Base-by-base conservation (phyloP, 2,113 vertebrate genomes). In the Greenwoodochromis staneri region DNA sequence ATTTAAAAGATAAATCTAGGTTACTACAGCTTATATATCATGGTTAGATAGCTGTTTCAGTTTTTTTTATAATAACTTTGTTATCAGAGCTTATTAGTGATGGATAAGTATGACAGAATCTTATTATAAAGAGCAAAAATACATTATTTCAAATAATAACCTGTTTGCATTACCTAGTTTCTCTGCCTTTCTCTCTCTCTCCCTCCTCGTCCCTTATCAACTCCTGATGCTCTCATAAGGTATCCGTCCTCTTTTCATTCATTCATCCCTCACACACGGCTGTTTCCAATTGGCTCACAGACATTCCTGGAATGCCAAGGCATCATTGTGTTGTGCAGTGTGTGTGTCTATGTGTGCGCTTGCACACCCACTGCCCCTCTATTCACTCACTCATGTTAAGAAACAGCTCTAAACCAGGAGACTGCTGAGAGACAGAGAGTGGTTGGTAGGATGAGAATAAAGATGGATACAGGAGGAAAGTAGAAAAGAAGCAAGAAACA, bases 231-330 rank as follows among this genome's bases (percentile, higher is more conserved):
- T 90, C 87, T 86, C 87, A 89, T 91, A 82, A 91, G 90, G 92
- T 91, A 91, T 91, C 84, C 83, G 78, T 89, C 89, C 81, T 89
- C 78, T 47, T 86, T 93, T 91, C 92, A 92, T 93, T 94, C 90
- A 95, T 89, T 94, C 93, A 92, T 92, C 92, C 80, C 85, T 80
- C 87, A 89, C 86, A 88, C 83, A 86, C 83, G 84, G 85, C 93
- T 94, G 94, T 95, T 94, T 95, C 90, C 93, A 95, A 92, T 95
- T 89, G 91, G 91, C 92, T 83, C 71, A 8, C 45, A 89, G 55
- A 89, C 88, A 95, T 95, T 95, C 91, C 88, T 92, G 55, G 87
- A 82, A 95, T 95, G 91, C 91, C 92, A 87, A 83, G 66, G 83
- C 86, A 82, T 89, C 87, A 82, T 86, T 91, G 89, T 89, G 80